phyloP scores from a whole-genome alignment of 2,888 invertebrate species.

The Ptilodon capucinus region DNA sequence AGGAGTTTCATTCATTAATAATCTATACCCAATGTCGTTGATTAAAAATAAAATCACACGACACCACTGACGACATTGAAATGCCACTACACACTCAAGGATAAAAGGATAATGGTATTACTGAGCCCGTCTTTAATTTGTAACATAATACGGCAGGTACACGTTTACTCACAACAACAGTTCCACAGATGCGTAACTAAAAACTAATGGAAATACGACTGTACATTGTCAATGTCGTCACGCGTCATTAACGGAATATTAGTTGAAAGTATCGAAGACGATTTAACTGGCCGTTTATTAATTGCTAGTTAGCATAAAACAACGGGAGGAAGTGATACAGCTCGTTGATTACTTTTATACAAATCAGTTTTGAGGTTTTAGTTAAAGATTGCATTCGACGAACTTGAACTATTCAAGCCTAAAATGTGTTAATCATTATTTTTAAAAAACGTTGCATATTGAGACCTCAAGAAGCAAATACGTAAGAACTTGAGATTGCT shows the following conservation, averaged over 20 bases:
- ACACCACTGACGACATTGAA: background rate
- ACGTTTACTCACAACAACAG: constrained; percentile 5
- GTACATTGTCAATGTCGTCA: background rate
- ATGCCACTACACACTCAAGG: background rate
- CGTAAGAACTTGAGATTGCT: constrained; percentile 17
- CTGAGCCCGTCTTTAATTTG: constrained; percentile 15
- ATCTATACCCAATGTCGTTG: background rate
- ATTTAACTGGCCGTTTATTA: background rate
- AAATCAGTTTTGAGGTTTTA: background rate
- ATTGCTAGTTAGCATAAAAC: background rate
- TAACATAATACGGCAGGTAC: constrained; percentile 9
- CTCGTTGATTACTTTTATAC: background rate
- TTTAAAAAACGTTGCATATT: too few relatives aligned
- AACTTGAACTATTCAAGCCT: background rate
- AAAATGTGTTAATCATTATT: background rate
- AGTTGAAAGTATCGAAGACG: background rate
- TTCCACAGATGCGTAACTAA: constrained; percentile 21
- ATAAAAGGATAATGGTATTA: constrained; percentile 1
- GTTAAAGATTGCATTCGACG: background rate
- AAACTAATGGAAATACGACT: constrained; percentile 10
- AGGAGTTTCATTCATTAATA: too few relatives aligned
- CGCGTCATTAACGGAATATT: background rate
- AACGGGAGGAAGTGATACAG: background rate
- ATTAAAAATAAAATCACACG: background rate
- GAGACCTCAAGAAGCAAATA: constrained; percentile 16